Evolutionary conservation across 2,888 invertebrate species (phyloP).

Genomic region (Mongoloraphidia duomilia): DNA sequence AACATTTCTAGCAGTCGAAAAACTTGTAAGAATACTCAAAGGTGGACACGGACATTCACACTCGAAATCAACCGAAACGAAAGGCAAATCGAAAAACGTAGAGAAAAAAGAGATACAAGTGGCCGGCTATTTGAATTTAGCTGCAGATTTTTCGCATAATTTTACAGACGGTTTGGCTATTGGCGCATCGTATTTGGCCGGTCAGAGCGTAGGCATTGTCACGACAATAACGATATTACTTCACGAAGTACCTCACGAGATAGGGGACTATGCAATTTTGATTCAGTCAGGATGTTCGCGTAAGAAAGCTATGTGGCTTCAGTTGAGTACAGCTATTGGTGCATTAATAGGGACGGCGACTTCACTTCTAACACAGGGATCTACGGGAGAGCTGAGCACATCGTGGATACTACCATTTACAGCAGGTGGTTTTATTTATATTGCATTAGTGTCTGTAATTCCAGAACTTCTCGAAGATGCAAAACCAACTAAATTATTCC

Average conservation of each 20-base stretch:
- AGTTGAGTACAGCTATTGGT: conserved; percentile 87
- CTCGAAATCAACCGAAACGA: conserved; percentile 32
- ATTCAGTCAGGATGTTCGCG: conserved; percentile 92
- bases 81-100: conserved; percentile 29
- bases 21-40: conserved; percentile 75
- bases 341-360: conserved; percentile 86
- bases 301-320: conserved; percentile 87
- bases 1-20: conserved; percentile 86
- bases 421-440: conserved; percentile 99
- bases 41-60: conserved; percentile 70
- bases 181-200: conserved; percentile 92
- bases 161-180: conserved; percentile 99
- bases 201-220: conserved; percentile 69
- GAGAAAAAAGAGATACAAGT: conserved; percentile 49
- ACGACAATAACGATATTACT: conserved; percentile 93
- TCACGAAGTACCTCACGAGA: conserved; percentile 99
- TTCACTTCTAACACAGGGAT: conserved; percentile 63
- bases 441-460: conserved; percentile 96
- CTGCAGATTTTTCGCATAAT: conserved; percentile 97
- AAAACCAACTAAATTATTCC: conserved; percentile 59
- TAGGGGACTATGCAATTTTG: conserved; percentile 97
- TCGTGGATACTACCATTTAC: conserved; percentile 93
- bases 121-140: conserved; percentile 89
- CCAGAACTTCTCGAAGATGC: conserved; percentile 89
- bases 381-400: conserved; percentile 51